A percentile compares a stretch with the other conserved stretches of the same genome.
phyloP scores from a whole-genome alignment of 2,797 vertebrate species.

The Otolemur crassicaudatus region DNA sequence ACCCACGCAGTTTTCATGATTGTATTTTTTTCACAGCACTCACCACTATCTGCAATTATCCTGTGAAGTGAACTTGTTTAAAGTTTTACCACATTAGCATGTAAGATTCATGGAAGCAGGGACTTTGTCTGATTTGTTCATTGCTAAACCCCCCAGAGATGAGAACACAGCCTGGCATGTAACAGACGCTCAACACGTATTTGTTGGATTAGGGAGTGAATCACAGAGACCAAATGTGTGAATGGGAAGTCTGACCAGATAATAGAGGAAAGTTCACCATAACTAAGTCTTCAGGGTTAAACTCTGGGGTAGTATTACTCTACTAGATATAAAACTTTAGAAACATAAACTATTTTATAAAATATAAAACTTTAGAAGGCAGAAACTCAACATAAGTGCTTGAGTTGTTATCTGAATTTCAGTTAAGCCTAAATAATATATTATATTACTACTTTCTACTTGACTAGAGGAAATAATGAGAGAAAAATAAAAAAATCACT shows the following conservation, averaged over 20 bases:
- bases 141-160: not conserved
- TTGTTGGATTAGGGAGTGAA: conserved; percentile 4
- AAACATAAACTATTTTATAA: no score
- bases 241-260: not conserved
- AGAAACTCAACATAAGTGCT: not conserved
- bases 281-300: conserved; percentile 15
- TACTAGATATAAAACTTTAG: not conserved
- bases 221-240: conserved; percentile 1
- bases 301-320: conserved; percentile 7
- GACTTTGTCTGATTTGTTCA: not conserved
- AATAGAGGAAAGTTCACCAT: not conserved
- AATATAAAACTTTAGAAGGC: not conserved
- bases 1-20: not conserved
- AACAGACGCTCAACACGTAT: not conserved
- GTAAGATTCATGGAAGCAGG: not conserved
- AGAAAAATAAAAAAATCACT: not conserved
- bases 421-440: not conserved
- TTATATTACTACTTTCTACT: not conserved
- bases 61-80: not conserved
- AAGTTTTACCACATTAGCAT: not conserved
- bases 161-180: not conserved
- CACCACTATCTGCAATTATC: not conserved
- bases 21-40: not conserved
- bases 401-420: not conserved
- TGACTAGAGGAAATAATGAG: not conserved